Evolutionary conservation across 1,140 invertebrate species (phyloP), one percentile per base, ranked within the genome.

Genomic region (Coelopa frigida): DNA sequence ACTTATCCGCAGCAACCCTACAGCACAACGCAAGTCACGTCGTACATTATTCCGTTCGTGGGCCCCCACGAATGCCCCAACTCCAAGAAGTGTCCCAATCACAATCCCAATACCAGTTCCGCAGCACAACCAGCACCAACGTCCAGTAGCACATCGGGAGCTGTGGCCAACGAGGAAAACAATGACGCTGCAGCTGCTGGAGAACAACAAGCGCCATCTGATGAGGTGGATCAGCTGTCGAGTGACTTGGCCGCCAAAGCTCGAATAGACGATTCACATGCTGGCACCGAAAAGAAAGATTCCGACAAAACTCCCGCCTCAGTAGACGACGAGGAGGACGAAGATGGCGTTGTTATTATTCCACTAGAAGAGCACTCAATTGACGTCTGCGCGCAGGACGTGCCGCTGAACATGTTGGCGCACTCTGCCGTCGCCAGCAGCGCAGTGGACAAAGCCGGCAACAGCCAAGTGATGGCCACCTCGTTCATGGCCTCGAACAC

Each of bases 401-500:
- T 61, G 29, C 61, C 59, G 12, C 52, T 57, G 22, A 56, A 64
- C 48, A 62, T 60, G 63, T 33, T 63, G 11, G 60, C 53, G 0
- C 36, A 46, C 43, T 12, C 44, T 10, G 52, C 36, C 26, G 11
- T 46, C 47, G 17, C 49, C 38, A 29, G 33, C 46, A 20, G 42
- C 23, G 5, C n/a, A 31, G 45, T 43, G 40, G 82, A 81, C 76
- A 73, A 22, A 55, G 70, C 45, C 54, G 74, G 56, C 71, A 81
- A 67, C 40, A 61, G 55, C 18, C 63, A 67, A 39, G 44, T 66
- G 10, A 61, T 66, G 62, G 57, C 51, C 20, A 55, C 45, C 17
- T 65, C 59, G 67, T 54, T 80, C 69, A 46, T 73, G 73, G 49
- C 75, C 71, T 64, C 70, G 61, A 47, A 74, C 52, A 64, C 66